Evolutionary conservation across 2,888 invertebrate species (phyloP).

Genomic region (Celastrina argiolus): DNA sequence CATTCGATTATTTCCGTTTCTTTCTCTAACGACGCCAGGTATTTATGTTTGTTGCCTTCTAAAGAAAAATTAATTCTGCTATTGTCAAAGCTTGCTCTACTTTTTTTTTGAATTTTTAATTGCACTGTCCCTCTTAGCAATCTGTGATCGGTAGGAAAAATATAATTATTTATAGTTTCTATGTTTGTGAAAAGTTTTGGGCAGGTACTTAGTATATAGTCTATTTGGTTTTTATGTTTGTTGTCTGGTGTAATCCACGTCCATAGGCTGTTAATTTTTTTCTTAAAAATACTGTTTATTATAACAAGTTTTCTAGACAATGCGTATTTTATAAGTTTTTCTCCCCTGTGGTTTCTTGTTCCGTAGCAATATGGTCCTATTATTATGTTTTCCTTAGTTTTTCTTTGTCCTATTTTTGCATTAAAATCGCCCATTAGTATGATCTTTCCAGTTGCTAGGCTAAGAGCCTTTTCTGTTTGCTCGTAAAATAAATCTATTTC

Average conservation of each 20-base stretch:
- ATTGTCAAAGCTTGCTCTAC: neutral
- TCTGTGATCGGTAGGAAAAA: neutral
- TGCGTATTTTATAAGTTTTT: no score
- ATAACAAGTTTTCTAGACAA: no score
- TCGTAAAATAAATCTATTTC: constrained; percentile 24
- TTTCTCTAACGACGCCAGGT: neutral
- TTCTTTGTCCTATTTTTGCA: constrained; percentile 27
- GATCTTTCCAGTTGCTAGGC: neutral
- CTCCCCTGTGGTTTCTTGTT: no score
- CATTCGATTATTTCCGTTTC: neutral
- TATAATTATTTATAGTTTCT: neutral
- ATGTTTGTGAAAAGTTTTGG: neutral
- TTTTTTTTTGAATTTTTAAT: neutral
- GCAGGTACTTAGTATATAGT: neutral
- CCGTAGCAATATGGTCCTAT: constrained; percentile 27
- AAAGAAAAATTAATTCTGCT: no score
- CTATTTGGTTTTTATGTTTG: neutral
- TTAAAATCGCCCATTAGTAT: constrained; percentile 27
- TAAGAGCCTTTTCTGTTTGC: constrained; percentile 23
- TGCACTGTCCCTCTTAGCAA: neutral
- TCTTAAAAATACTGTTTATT: neutral
- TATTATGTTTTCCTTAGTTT: constrained; percentile 26
- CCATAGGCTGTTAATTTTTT: neutral
- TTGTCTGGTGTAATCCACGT: neutral
- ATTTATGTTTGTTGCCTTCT: neutral